phyloP scores from a whole-genome alignment of 1,140 invertebrate species.

The Tenebrio molitor region DNA sequence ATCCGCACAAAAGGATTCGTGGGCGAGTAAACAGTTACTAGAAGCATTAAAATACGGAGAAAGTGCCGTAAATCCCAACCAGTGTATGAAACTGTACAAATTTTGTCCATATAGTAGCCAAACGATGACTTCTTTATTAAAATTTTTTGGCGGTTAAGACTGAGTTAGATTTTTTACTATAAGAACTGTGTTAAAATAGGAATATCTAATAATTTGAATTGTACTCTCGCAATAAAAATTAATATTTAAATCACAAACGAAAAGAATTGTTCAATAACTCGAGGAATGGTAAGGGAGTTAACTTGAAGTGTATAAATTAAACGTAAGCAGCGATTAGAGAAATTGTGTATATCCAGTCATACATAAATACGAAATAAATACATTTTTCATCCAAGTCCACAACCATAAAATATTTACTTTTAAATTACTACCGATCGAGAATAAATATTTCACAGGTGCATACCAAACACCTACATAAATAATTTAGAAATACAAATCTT shows the following conservation, averaged over 20 bases:
- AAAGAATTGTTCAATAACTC: no score
- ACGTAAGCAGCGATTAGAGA: neutral
- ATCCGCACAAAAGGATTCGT: conserved; percentile 41
- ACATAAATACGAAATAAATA: conserved; percentile 39
- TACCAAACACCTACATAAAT: conserved; percentile 9
- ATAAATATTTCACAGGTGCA: conserved; percentile 16
- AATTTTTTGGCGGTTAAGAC: conserved; percentile 53
- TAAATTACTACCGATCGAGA: conserved; percentile 24
- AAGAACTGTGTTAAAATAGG: conserved; percentile 10
- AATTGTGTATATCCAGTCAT: conserved; percentile 31
- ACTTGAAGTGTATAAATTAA: conserved; percentile 5
- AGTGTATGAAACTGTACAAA: conserved; percentile 61
- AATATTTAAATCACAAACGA: no score
- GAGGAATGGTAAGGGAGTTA: neutral
- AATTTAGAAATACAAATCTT: conserved; percentile 9
- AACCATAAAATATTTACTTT: conserved; percentile 45
- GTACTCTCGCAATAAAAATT: no score
- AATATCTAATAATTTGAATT: conserved; percentile 17
- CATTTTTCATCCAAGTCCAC: conserved; percentile 1
- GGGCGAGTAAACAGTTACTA: conserved; percentile 56
- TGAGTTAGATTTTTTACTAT: conserved; percentile 26
- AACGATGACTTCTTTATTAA: conserved; percentile 57
- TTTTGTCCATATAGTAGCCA: conserved; percentile 59
- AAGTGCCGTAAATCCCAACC: conserved; percentile 44
- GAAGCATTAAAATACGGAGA: conserved; percentile 56